Evolutionary conservation across 2,113 vertebrate species (phyloP), one percentile per base, ranked within the genome.

Genomic region (Lathamus discolor): DNA sequence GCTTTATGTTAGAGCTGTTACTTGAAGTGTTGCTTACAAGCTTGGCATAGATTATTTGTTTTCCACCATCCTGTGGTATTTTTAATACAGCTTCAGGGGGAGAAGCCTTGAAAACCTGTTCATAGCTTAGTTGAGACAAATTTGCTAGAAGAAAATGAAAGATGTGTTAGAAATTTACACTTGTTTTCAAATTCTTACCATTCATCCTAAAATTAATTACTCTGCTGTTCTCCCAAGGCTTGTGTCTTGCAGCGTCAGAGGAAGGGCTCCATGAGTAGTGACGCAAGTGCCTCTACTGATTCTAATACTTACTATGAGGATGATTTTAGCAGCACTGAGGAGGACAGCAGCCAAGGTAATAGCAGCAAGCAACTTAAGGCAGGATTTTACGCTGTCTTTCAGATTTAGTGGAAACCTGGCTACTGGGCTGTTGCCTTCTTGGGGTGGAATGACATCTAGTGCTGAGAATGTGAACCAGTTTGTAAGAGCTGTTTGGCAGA

Each of bases 231-330:
- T 41, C 37, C n/a, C 28, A 78, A 99, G 99, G 99, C 99, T 13
- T 99, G 99, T 93, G 99, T 99, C 80, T 97, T 99, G 87, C 99
- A 99, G 88, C 98, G 99, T 22, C 99, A 99, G 97, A 99, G 99
- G 73, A 99, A 99, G 62, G 99, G 99, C 44, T 99, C 99, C 33
- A 98, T 99, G 97, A 99, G 99, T 97, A 99, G 99, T 0, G 99
- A 99, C 3, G 99, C 99, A 93, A 99, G 99, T 3, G 99, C 99
- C 90, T 99, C 99, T 52, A 99, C 99, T 0, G 99, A 99, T 95
- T 99, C 99, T 11, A 99, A 99, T 97, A 99, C 99, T 33, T 99
- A 99, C 97, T 99, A 99, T 0, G 99, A 99, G 96, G 99, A 99
- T 83, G 99, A 99, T 81, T 99, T 99, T 96, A 99, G 99, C 97